phyloP scores from a whole-genome alignment of 30 jellyfish, hydroid and myxozoan genomes.

The Hydractinia symbiolongicarpus region DNA sequence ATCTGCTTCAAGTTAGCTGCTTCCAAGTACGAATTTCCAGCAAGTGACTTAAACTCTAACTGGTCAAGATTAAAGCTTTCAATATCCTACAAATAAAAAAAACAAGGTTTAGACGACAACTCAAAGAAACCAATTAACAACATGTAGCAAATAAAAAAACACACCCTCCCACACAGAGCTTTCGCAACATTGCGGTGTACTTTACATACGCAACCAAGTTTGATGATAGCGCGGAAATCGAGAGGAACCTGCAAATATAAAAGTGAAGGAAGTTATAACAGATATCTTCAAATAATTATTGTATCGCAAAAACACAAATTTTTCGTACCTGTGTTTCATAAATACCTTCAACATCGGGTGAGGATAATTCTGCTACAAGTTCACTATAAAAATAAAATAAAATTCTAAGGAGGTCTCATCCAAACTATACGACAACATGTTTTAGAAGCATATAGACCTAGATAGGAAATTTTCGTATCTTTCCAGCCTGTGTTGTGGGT shows the following conservation, averaged over 20 bases:
- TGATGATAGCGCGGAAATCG: conserved; percentile 58
- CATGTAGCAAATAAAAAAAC: conserved; percentile 6
- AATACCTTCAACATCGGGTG: conserved; percentile 94
- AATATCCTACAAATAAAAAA: conserved; percentile 49
- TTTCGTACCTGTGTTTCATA: conserved; percentile 80
- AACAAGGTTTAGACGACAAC: background rate
- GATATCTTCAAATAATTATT: background rate
- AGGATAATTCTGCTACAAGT: conserved; percentile 77
- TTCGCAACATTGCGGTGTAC: conserved; percentile 76
- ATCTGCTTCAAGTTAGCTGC: conserved; percentile 42
- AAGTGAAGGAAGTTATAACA: background rate
- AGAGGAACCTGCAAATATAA: conserved; percentile 50
- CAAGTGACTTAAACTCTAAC: conserved; percentile 77
- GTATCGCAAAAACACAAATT: background rate
- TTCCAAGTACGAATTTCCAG: conserved; percentile 58
- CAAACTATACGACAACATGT: too few species aligned
- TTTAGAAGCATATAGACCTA: too few species aligned
- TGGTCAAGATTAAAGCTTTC: conserved; percentile 73
- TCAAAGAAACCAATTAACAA: background rate
- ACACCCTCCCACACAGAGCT: conserved; percentile 74
- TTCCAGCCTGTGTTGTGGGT: too few species aligned
- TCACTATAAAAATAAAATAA: conserved; percentile 40
- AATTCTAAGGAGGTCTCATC: background rate
- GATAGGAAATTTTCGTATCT: too few species aligned
- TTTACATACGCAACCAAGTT: conserved; percentile 82